Evolutionary conservation across 2,888 invertebrate genomes (phyloP).

Genomic region (Drosophila kuntzei): DNA sequence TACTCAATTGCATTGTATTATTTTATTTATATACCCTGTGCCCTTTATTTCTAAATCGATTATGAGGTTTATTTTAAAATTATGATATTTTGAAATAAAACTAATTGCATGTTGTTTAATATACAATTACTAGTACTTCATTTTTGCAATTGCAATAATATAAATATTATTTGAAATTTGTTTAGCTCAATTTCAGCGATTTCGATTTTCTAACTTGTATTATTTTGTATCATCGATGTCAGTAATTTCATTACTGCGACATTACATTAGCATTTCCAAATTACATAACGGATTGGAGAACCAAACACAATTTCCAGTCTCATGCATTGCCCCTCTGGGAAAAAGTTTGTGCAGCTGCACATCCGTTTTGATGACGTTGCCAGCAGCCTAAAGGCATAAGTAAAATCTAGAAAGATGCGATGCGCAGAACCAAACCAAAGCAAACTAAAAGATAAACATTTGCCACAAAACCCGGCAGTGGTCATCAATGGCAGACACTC

Average conservation of each 20-base stretch:
- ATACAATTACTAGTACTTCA: neutral
- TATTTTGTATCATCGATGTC: conserved; percentile 38
- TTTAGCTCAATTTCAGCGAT: conserved; percentile 11
- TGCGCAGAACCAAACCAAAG: conserved; percentile 25
- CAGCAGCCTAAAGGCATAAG: conserved; percentile 49
- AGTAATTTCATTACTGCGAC: conserved; percentile 68
- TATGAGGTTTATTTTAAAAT: neutral
- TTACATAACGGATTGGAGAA: conserved; percentile 47
- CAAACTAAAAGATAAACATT: conserved; percentile 76
- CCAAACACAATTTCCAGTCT: conserved; percentile 27
- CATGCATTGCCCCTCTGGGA: conserved; percentile 9
- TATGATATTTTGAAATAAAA: too few relatives aligned
- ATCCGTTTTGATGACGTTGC: conserved; percentile 68
- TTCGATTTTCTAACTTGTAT: conserved; percentile 2
- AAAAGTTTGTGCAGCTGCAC: conserved; percentile 78
- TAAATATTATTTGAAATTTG: neutral
- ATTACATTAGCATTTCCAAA: conserved; percentile 74
- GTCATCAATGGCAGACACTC: conserved; percentile 60
- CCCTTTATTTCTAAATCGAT: too few relatives aligned
- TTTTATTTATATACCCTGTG: too few relatives aligned
- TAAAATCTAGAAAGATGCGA: conserved; percentile 53
- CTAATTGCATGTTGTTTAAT: neutral
- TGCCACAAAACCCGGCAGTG: conserved; percentile 54
- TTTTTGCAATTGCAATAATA: neutral
- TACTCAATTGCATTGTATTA: neutral